A percentile compares a stretch with the other conserved stretches of the same genome.
phyloP scores from a whole-genome alignment of 2,113 vertebrate genomes.

The Ptychochromis oligacanthus region DNA sequence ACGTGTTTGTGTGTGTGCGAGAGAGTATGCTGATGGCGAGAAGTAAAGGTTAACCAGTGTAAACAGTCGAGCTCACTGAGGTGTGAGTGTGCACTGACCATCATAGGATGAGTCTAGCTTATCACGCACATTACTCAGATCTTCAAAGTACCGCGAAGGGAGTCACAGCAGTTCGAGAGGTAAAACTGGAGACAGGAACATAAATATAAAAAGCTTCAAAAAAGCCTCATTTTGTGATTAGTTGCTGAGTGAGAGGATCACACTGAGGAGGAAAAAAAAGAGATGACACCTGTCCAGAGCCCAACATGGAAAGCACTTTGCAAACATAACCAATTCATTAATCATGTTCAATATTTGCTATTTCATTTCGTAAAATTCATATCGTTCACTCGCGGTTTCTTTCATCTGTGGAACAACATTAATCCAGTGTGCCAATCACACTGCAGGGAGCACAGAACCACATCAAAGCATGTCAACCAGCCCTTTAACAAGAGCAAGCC shows the following conservation, averaged over 20 bases:
- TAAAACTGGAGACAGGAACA: neutral
- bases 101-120: constrained; percentile 29
- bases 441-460: constrained; percentile 66
- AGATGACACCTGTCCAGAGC: constrained; percentile 54
- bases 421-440: constrained; percentile 74
- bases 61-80: constrained; percentile 35
- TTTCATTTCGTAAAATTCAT: constrained; percentile 55
- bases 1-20: too few species aligned
- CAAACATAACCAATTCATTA: constrained; percentile 63
- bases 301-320: constrained; percentile 38
- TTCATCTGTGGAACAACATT: constrained; percentile 66
- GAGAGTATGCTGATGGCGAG: neutral
- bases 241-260: constrained; percentile 23
- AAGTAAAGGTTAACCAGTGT: constrained; percentile 2
- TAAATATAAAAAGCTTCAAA: constrained; percentile 8
- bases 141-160: neutral
- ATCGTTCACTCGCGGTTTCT: constrained; percentile 44
- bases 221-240: constrained; percentile 22
- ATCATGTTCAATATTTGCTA: constrained; percentile 62
- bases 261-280: neutral
- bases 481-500: constrained; percentile 70
- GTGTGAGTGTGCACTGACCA: constrained; percentile 29
- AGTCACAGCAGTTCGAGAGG: neutral
- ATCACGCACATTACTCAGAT: constrained; percentile 29
- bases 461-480: constrained; percentile 75